phyloP scores from a whole-genome alignment of 1,140 invertebrate species.

The Mactra quadrangularis region DNA sequence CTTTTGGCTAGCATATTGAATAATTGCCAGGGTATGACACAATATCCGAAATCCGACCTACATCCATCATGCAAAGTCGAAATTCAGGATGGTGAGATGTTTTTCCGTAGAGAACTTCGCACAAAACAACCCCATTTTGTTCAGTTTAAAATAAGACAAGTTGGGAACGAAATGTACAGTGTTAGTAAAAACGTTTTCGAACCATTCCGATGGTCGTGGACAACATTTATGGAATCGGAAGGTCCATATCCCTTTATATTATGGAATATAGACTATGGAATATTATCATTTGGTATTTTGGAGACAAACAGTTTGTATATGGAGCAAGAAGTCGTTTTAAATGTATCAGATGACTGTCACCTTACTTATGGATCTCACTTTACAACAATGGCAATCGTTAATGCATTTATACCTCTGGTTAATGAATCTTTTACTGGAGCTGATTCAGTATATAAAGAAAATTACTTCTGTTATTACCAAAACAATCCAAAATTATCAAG shows the following conservation, averaged over 20 bases:
- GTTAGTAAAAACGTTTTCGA: neutral
- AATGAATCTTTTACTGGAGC: no score
- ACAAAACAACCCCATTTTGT: conserved; percentile 2
- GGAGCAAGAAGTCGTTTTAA: neutral
- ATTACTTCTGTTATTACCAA: conserved; percentile 14
- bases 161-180: neutral
- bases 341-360: neutral
- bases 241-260: conserved; percentile 25
- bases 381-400: neutral
- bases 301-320: conserved; percentile 6
- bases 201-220: conserved; percentile 25
- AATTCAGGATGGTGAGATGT: neutral
- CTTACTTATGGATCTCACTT: neutral
- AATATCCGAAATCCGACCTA: no score
- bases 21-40: no score
- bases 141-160: neutral
- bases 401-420: neutral
- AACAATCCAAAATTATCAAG: neutral
- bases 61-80: no score
- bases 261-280: conserved; percentile 37
- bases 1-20: no score
- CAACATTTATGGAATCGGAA: neutral
- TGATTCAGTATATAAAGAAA: neutral
- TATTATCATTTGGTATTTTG: conserved; percentile 19
- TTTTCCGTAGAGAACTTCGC: neutral